Evolutionary conservation across 2,797 vertebrate genomes (phyloP).

Genomic region (Channallabes apus): DNA sequence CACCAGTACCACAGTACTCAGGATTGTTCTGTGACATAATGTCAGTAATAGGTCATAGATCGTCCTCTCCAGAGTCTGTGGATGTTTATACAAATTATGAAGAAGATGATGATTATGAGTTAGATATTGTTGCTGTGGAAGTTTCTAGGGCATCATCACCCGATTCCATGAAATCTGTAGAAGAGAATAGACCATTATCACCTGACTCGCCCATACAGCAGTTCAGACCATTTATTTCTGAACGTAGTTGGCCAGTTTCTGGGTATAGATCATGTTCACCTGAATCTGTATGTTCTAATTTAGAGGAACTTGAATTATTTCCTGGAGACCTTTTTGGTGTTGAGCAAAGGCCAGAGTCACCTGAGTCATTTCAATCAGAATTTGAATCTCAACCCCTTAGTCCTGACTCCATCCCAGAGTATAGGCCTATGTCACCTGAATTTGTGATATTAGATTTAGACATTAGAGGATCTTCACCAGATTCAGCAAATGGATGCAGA

Average conservation of each 20-base stretch:
- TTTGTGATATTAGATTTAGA: slow-evolving; percentile 18
- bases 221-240: slow-evolving; percentile 37
- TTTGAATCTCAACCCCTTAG: slow-evolving; percentile 29
- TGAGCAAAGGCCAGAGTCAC: slow-evolving; percentile 52
- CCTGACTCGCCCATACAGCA: slow-evolving; percentile 60
- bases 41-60: slow-evolving; percentile 29
- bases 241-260: slow-evolving; percentile 42
- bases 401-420: slow-evolving; percentile 49
- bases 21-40: slow-evolving; percentile 24
- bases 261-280: slow-evolving; percentile 59
- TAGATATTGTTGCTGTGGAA: slow-evolving; percentile 5
- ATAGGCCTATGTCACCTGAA: slow-evolving; percentile 48
- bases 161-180: slow-evolving; percentile 47
- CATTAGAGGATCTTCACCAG: slow-evolving; percentile 64
- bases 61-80: slow-evolving; percentile 61
- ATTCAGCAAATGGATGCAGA: slow-evolving; percentile 60
- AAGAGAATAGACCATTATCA: slow-evolving; percentile 49
- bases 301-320: slow-evolving; percentile 51
- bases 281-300: slow-evolving; percentile 63
- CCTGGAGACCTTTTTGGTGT: slow-evolving; percentile 16
- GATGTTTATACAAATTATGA: slow-evolving; percentile 32
- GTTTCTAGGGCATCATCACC: slow-evolving; percentile 40
- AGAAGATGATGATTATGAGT: slow-evolving; percentile 57
- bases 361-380: slow-evolving; percentile 49
- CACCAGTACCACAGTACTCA: slow-evolving; percentile 37